Conservation (phyloP, 2,888 invertebrate species). For the Opisthograptis luteolata region DNA sequence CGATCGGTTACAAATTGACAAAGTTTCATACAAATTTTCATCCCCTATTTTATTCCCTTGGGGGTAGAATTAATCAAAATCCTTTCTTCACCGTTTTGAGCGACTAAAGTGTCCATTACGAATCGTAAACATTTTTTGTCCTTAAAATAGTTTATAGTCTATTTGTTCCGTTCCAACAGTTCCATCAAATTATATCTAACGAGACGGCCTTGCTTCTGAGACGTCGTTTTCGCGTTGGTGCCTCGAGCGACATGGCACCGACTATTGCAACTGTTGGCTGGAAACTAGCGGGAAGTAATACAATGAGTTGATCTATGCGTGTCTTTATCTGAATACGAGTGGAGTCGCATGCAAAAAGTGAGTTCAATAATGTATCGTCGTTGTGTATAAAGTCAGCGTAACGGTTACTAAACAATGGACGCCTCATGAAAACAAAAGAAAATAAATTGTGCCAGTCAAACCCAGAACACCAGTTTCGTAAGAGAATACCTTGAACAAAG, state of each 20-base stretch:
- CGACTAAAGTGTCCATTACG: too few species aligned
- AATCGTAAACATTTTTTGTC: too few species aligned
- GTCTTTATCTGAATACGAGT: not conserved
- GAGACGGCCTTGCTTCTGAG: too few species aligned
- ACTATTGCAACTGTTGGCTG: conserved; percentile 61
- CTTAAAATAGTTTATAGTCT: too few species aligned
- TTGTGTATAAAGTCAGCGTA: conserved; percentile 9
- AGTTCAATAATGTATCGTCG: conserved; percentile 4
- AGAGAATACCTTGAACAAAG: conserved; percentile 18
- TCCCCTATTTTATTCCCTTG: too few species aligned
- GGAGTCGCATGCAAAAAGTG: not conserved
- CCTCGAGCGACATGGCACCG: conserved; percentile 65
- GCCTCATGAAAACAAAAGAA: conserved; percentile 16
- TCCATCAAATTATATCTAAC: too few species aligned
- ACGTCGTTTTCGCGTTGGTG: conserved; percentile 53
- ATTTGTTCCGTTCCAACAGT: too few species aligned
- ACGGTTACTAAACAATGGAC: conserved; percentile 16
- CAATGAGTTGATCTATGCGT: conserved; percentile 33
- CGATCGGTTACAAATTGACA: too few species aligned
- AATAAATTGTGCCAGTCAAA: conserved; percentile 18
- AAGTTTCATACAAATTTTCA: too few species aligned
- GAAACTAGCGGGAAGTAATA: conserved; percentile 48
- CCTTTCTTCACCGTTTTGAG: too few species aligned
- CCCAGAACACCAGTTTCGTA: conserved; percentile 22
- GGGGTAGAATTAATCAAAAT: too few species aligned